Evolutionary conservation across 2,797 vertebrate genomes (phyloP), one percentile per base, ranked within the genome.

Genomic region (Muscicapa striata): DNA sequence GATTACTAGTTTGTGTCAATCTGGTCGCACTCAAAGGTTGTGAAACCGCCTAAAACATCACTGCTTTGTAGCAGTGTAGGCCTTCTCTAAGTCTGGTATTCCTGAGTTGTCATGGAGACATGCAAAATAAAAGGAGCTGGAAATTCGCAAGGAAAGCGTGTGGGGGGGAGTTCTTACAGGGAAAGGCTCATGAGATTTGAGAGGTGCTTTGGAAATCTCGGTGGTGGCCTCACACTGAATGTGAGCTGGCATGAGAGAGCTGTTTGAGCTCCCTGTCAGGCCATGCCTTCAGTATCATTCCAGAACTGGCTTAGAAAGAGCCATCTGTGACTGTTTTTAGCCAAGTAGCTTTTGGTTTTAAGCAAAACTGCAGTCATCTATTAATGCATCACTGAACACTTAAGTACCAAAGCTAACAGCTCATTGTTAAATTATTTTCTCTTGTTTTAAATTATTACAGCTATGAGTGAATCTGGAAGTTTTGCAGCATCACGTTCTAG

Each of bases 401-500:
- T 22, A 38, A 83, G 10, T 67, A 38, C 30, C 36, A 36, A 43
- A 52, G 46, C 29, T 40, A 62, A 38, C 29, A 57, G 13, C 41
- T 77, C 6, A 1, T 66, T 54, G 18, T 61, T 78, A 17, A 87
- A 40, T 21, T 62, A 8, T n/a, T 20, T 84, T 83, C 4, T 80
- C 18, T 59, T 52, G 6, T 16, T 92, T 92, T 55, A 66, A 30
- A 83, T 95, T 80, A 73, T 93, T 78, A 41, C 91, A 98, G 96
- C 89, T 75, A 83, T 95, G 91, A 58, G 79, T 30, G 97, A 97
- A 51, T 94, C 97, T 72, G 97, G 98, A 87, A 95, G 96, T 95
- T 97, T 98, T 90, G 98, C 98, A 13, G 91, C 94, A 85, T 98
- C 99, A 41, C 98, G 99, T 82, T 98, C 98, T 84, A 98, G 98